A percentile compares a stretch with the other conserved stretches of the same genome.
phyloP scores from a whole-genome alignment of 2,888 invertebrate species.

The Anthophora plumipes region DNA sequence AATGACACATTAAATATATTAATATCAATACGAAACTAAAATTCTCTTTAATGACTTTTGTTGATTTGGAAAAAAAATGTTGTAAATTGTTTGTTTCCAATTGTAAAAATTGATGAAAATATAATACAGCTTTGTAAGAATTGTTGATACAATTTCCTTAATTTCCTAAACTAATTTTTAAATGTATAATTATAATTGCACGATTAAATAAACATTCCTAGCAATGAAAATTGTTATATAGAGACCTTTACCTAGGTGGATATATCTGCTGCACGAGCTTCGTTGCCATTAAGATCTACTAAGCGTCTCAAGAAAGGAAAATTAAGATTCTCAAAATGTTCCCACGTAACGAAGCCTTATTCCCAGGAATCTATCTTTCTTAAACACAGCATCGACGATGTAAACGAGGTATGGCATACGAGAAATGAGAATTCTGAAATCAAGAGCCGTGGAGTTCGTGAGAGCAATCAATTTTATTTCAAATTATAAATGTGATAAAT shows the following conservation, averaged over 20 bases:
- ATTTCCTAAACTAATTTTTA: background rate
- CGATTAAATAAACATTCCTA: too few species aligned
- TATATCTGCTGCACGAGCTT: background rate
- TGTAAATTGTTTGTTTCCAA: too few species aligned
- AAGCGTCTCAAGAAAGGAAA: constrained; percentile 52
- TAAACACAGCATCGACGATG: constrained; percentile 61
- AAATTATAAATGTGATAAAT: constrained; percentile 42
- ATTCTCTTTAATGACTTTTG: too few species aligned
- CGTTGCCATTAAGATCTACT: constrained; percentile 38
- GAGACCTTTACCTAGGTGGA: constrained; percentile 5
- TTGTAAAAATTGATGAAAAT: too few species aligned
- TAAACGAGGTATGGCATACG: constrained; percentile 59
- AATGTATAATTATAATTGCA: background rate
- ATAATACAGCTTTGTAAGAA: too few species aligned
- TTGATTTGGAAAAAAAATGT: too few species aligned
- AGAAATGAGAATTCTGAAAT: constrained; percentile 66
- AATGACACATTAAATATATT: too few species aligned
- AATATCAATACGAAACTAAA: too few species aligned
- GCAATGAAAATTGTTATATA: background rate
- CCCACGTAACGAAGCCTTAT: constrained; percentile 57
- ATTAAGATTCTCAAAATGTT: constrained; percentile 55
- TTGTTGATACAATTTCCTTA: background rate
- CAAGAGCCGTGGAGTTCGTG: constrained; percentile 46
- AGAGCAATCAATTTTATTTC: constrained; percentile 56
- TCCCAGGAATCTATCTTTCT: constrained; percentile 61